A percentile compares a stretch with the other conserved stretches of the same genome.
phyloP scores from a whole-genome alignment of 1,140 invertebrate species.

The Megalopta genalis region DNA sequence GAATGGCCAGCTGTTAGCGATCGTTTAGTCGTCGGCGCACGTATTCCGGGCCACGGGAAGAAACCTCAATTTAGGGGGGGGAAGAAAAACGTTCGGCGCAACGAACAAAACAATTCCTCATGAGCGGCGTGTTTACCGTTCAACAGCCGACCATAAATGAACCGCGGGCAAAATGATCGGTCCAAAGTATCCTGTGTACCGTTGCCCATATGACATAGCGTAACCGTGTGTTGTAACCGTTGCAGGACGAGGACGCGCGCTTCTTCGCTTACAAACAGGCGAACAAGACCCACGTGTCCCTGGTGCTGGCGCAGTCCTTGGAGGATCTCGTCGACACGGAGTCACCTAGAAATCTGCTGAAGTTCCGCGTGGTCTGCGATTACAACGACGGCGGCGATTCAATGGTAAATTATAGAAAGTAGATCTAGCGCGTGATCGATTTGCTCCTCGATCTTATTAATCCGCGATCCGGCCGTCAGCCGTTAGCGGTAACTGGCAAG shows the following conservation, averaged over 20 bases:
- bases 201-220: constrained; percentile 14
- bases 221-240: constrained; percentile 41
- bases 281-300: constrained; percentile 87
- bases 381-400: constrained; percentile 75
- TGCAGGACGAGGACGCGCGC: constrained; percentile 83
- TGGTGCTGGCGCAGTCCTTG: constrained; percentile 86
- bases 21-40: too few relatives aligned
- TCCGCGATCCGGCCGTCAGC: too few relatives aligned
- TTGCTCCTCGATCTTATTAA: not conserved
- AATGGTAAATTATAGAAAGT: constrained; percentile 68
- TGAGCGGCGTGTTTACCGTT: not conserved
- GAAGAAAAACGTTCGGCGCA: not conserved
- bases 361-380: constrained; percentile 86
- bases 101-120: not conserved
- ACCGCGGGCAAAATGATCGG: constrained; percentile 12
- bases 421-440: not conserved
- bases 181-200: constrained; percentile 5
- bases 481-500: too few relatives aligned
- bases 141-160: constrained; percentile 5
- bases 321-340: constrained; percentile 90
- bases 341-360: constrained; percentile 89
- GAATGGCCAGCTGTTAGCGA: too few relatives aligned
- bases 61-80: too few relatives aligned
- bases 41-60: too few relatives aligned
- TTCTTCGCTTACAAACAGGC: constrained; percentile 86